Evolutionary conservation across 1,140 invertebrate genomes (phyloP), one percentile per base, ranked within the genome.

Genomic region (Orchesella cincta): DNA sequence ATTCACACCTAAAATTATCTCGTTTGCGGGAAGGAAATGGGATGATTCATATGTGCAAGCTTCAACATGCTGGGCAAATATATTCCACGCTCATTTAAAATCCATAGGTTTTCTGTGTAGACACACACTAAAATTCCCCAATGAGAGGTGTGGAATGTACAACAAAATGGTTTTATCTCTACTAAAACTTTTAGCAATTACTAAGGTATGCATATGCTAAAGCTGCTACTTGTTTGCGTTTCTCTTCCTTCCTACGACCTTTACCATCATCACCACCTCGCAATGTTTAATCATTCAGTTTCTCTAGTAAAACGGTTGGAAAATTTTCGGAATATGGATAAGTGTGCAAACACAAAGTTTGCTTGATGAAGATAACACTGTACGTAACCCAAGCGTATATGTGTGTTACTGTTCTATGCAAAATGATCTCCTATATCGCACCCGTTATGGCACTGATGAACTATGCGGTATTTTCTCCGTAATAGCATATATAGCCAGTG

Each of bases 161-260:
- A 57, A 57, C 52, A 57, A 57, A 57, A 57, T 57, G 8, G 52
- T 57, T 57, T 57, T 57, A 57, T 57, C 52, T 57, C 52, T 26
- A 18, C 39, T 46, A 46, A 46, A 46, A 46, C 39, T 46, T 46
- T 18, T 18, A 46, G 39, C 39, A 46, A 46, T 46, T 46, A 46
- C 39, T 46, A 46, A 46, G 39, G 39, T 46, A 46, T 46, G 39
- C 18, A 18, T 46, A 18, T 46, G 39, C 39, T n/a, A n/a, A n/a
- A 46, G 39, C 5, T 46, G 39, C 39, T 46, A 46, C 39, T 46
- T 46, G 39, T 46, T 46, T 46, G 39, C 39, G 18, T 18, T 46
- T 5, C 39, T 46, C 39, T 46, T 18, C 39, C 18, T 46, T 46
- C 18, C 5, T 18, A 46, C 39, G 39, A 46, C 39, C 39, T 8